Evolutionary conservation across 2,888 invertebrate genomes (phyloP), one percentile per base, ranked within the genome.

Genomic region (Euphydryas editha): DNA sequence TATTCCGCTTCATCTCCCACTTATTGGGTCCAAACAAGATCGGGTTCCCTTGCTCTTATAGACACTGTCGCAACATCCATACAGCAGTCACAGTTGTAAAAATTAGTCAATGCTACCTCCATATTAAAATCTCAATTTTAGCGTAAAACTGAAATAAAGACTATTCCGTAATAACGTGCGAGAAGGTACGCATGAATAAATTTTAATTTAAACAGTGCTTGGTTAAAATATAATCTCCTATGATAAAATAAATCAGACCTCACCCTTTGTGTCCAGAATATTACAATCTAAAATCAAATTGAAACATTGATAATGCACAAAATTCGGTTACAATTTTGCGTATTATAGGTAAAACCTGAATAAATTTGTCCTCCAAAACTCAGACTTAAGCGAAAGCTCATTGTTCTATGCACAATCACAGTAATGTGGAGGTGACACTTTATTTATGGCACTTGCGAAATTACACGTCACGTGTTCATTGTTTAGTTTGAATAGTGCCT

Each of bases 1-100:
- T 90, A 90, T 91, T 90, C 87, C 88, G 82, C 87, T 86, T 88
- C 90, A 85, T 89, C 85, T 87, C 82, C 85, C 86, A 78, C 81
- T 87, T 90, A 90, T 90, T 90, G 88, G 86, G 83, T 75, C 73
- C 74, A 75, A 76, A 79, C 73, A 76, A 75, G 73, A 70, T 70
- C 55, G 54, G 57, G 64, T 58, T 61, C 64, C 67, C 59, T 56
- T 59, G 55, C 57, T 68, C 47, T 70, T 68, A 59, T 62, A 67
- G 62, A 59, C 56, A 70, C 20, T 36, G 30, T 30, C 30, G 11
- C 36, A 30, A 3, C 54, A 30, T 30, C 54, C 36, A 36, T 54
- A 36, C 17, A 17, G n/a, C 6, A 17, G 15, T 17, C 30, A 54
- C 49, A 51, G 2, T 24, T 24, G 15, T 15, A 44, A 30, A 30